These are phyloP conservation scores for Cheilosia variabilis DNA, from an alignment of 2,888 invertebrate genomes.

Conservation along the genomic window DNA sequence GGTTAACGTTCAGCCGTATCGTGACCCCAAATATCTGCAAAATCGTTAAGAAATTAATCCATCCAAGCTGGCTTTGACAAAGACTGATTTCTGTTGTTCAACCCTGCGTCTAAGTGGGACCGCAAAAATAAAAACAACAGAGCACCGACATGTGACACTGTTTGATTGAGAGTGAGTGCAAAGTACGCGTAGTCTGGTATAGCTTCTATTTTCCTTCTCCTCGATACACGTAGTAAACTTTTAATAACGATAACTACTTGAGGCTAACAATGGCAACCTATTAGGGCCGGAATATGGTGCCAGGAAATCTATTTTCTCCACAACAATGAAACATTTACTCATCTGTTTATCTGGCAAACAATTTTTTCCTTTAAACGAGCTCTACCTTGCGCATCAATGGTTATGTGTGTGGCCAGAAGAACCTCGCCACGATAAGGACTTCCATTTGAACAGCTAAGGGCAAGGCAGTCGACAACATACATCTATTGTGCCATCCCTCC, in stretches of 20 bases:
- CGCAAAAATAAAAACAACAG: no score
- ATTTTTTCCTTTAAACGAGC: background rate
- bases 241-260: no score
- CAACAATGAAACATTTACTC: background rate
- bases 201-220: no score
- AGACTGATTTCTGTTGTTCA: background rate
- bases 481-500: background rate
- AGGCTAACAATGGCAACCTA: background rate
- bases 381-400: background rate
- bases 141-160: no score
- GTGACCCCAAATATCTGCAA: background rate
- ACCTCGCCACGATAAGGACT: background rate
- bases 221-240: no score
- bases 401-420: background rate
- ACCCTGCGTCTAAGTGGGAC: background rate
- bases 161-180: no score
- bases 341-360: background rate
- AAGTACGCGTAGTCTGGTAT: no score
- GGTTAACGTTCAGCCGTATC: background rate
- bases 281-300: background rate
- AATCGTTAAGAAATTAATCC: background rate
- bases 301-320: background rate
- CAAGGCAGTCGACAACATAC: background rate
- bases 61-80: background rate
- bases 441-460: background rate